Conservation (phyloP, 2,113 vertebrate genomes). For the Calidris pygmaea region DNA sequence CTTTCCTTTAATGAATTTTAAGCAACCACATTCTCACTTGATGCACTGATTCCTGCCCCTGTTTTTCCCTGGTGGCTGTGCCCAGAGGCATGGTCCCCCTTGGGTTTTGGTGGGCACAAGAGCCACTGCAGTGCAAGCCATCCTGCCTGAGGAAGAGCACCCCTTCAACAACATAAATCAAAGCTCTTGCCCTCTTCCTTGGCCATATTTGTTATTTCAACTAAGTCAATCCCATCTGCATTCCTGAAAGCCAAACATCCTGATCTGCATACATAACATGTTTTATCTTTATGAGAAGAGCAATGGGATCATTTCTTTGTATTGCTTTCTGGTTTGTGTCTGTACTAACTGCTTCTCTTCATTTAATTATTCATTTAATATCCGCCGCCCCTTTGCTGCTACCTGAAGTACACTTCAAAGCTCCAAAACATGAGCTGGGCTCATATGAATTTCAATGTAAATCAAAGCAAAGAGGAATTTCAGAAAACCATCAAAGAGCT, state of each 20-base stretch:
- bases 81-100: neutral
- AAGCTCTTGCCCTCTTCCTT: neutral
- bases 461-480: neutral
- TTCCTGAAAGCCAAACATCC: neutral
- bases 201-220: neutral
- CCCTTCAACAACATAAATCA: neutral
- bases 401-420: neutral
- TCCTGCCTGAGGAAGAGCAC: neutral
- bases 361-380: slow-evolving; percentile 27
- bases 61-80: neutral
- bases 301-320: neutral
- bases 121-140: neutral
- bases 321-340: neutral
- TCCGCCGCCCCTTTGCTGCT: neutral
- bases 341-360: neutral
- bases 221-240: neutral
- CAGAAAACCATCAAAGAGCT: neutral
- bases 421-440: neutral
- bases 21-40: neutral
- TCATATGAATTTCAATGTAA: neutral
- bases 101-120: rapidly evolving
- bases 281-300: neutral
- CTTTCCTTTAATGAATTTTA: neutral
- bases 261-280: neutral
- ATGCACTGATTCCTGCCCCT: neutral